These are phyloP conservation scores for Oreochromis grahami DNA, from an alignment of 2,797 vertebrate genomes.

Conservation along the genomic window DNA sequence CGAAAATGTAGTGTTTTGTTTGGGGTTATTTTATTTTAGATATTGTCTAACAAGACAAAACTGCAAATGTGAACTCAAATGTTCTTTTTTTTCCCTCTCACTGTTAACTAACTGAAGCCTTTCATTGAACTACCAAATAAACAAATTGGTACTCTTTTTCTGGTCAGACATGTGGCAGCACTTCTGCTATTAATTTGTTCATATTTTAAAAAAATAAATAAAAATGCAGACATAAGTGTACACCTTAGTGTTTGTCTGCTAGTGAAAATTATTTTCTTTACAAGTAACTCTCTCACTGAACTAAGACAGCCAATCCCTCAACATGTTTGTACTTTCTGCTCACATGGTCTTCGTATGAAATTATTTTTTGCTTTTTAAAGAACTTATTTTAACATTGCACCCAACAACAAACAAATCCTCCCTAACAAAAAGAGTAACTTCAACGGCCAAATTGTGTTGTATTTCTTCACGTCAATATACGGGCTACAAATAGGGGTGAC, in stretches of 20 bases:
- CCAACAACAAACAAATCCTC: neutral
- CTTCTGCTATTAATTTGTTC: neutral
- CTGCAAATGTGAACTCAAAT: neutral
- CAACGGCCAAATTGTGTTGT: neutral
- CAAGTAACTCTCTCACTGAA: neutral
- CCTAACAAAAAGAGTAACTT: neutral
- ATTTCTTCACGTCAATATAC: neutral
- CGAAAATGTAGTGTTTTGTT: neutral
- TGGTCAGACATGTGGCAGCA: neutral
- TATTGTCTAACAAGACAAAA: neutral
- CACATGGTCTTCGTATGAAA: neutral
- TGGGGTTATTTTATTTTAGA: neutral
- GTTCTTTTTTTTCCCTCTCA: neutral
- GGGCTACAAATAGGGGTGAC: fast-evolving
- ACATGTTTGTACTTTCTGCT: neutral
- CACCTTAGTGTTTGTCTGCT: neutral
- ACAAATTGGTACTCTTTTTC: neutral
- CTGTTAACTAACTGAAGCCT: neutral
- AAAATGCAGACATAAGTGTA: neutral
- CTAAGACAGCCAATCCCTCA: neutral
- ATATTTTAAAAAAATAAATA: fast-evolving
- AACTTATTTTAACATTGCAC: neutral
- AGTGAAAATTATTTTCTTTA: neutral
- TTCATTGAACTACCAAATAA: neutral
- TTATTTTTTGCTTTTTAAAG: fast-evolving